Conservation (phyloP, 2,888 invertebrate genomes). For the Frankliniella intonsa region DNA sequence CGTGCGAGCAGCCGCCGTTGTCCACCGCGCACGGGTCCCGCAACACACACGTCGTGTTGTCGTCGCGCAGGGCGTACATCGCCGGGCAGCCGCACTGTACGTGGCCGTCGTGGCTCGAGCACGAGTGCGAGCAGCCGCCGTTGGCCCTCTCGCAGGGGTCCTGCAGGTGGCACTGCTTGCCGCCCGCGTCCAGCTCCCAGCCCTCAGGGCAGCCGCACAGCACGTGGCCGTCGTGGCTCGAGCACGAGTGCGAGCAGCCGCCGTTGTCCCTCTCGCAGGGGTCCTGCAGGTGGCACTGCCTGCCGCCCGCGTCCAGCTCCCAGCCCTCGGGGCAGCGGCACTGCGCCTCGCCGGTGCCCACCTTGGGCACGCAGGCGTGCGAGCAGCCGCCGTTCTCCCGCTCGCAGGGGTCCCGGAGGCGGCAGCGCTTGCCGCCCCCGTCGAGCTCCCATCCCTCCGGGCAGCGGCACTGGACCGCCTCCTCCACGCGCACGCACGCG, state of each 20-base stretch:
- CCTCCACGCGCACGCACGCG: slow-evolving; percentile 41
- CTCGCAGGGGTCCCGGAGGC: slow-evolving; percentile 55
- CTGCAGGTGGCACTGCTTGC: slow-evolving; percentile 41
- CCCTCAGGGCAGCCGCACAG: slow-evolving; percentile 51
- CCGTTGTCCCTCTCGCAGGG: slow-evolving; percentile 43
- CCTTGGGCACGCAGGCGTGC: slow-evolving; percentile 52
- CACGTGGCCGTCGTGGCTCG: slow-evolving; percentile 43
- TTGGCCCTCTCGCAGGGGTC: slow-evolving; percentile 41
- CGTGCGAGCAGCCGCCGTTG: slow-evolving; percentile 38
- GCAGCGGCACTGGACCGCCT: slow-evolving; percentile 51
- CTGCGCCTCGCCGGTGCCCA: slow-evolving; percentile 43
- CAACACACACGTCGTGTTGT: slow-evolving; percentile 28
- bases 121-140: slow-evolving; percentile 45
- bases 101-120: slow-evolving; percentile 42
- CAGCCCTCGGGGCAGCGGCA: slow-evolving; percentile 52
- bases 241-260: slow-evolving; percentile 43
- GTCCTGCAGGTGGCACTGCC: slow-evolving; percentile 40
- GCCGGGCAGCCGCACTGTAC: slow-evolving; percentile 52
- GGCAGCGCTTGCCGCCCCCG: slow-evolving; percentile 45
- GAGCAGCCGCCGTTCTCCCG: slow-evolving; percentile 46
- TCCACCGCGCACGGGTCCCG: slow-evolving; percentile 31
- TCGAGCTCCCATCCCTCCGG: slow-evolving; percentile 50
- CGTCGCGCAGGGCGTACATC: background rate
- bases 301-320: slow-evolving; percentile 47
- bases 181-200: slow-evolving; percentile 47